Evolutionary conservation across 2,888 invertebrate genomes (phyloP).

Genomic region (Linnaemya vulpina): DNA sequence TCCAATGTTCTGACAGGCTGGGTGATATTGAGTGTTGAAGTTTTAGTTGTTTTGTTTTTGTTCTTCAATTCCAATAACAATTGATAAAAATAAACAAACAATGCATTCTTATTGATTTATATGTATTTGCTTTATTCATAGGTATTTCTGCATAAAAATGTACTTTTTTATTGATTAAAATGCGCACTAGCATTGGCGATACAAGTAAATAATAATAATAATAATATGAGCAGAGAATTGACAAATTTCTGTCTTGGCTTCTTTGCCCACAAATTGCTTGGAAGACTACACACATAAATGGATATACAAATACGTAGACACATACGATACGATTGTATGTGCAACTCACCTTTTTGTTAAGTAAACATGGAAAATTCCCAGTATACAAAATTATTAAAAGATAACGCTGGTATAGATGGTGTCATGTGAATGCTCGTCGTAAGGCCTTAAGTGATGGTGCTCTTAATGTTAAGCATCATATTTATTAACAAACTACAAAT

Average conservation of each 20-base stretch:
- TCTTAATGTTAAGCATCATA: too few species aligned
- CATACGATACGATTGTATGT: too few species aligned
- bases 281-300: conserved; percentile 21
- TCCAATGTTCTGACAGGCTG: not conserved
- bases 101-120: conserved; percentile 12
- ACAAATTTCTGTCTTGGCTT: conserved; percentile 22
- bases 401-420: too few species aligned
- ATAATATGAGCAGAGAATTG: conserved; percentile 36
- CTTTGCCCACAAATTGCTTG: conserved; percentile 28
- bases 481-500: too few species aligned
- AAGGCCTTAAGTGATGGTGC: too few species aligned
- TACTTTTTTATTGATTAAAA: conserved; percentile 46
- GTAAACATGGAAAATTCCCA: too few species aligned
- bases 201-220: conserved; percentile 14
- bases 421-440: too few species aligned
- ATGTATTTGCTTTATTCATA: conserved; percentile 36
- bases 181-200: conserved; percentile 39
- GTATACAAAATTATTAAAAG: too few species aligned
- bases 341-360: too few species aligned
- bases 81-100: conserved; percentile 36
- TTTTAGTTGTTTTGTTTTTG: conserved; percentile 13
- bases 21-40: not conserved
- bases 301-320: not conserved
- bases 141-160: conserved; percentile 35
- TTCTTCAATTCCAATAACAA: conserved; percentile 24